Conservation (phyloP, 2,113 vertebrate species). For the Erythrolamprus reginae region DNA sequence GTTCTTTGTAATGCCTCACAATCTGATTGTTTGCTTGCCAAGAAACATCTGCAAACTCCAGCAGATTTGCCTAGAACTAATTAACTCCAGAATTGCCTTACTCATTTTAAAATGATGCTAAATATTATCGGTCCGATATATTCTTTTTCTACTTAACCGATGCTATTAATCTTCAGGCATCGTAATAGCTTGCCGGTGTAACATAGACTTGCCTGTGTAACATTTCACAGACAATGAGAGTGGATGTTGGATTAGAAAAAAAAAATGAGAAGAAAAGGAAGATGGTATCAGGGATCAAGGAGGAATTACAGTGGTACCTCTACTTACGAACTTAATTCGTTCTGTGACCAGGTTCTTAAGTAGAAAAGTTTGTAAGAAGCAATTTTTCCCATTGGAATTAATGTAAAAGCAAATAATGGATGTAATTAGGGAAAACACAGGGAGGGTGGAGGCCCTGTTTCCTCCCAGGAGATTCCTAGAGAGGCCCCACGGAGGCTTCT, state of each 20-base stretch:
- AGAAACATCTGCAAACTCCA: not conserved
- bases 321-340: too few species aligned
- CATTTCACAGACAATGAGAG: conserved; percentile 14
- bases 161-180: conserved; percentile 13
- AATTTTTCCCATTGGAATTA: too few species aligned
- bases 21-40: not conserved
- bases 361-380: too few species aligned
- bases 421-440: too few species aligned
- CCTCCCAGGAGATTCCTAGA: too few species aligned
- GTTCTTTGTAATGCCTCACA: not conserved
- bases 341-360: too few species aligned
- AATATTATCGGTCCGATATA: not conserved
- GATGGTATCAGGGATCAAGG: too few species aligned
- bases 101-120: not conserved
- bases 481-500: too few species aligned
- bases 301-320: too few species aligned
- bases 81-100: not conserved
- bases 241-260: not conserved
- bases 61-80: not conserved
- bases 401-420: too few species aligned
- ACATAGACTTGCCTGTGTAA: not conserved
- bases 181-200: not conserved
- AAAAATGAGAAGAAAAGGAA: not conserved
- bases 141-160: not conserved
- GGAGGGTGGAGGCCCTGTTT: too few species aligned